phyloP scores from a whole-genome alignment of 2,113 vertebrate species.

The Cebus imitator region DNA sequence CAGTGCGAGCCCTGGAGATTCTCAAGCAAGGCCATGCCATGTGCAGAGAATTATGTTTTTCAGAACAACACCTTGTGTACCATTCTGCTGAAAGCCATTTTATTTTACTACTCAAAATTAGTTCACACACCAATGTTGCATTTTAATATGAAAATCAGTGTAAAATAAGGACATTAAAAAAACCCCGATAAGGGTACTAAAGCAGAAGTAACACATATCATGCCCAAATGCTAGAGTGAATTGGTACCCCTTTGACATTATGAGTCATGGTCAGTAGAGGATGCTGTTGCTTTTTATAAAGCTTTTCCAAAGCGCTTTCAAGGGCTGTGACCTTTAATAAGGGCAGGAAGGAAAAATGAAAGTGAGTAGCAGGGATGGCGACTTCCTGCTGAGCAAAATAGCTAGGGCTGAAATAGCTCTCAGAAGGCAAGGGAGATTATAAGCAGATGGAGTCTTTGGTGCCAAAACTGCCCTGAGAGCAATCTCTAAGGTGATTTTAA shows the following conservation, averaged over 20 bases:
- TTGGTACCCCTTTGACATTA: neutral
- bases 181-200: neutral
- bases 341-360: constrained; percentile 41
- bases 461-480: neutral
- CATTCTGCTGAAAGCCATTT: neutral
- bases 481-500: neutral
- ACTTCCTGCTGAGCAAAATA: constrained; percentile 29
- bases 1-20: neutral
- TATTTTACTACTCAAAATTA: neutral
- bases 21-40: neutral
- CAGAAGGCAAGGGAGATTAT: neutral
- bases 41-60: neutral
- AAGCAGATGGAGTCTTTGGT: constrained; percentile 49
- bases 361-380: neutral
- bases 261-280: constrained; percentile 63
- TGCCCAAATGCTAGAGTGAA: neutral
- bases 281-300: constrained; percentile 62
- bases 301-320: neutral
- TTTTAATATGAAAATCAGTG: neutral
- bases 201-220: neutral
- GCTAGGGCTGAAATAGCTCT: neutral
- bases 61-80: neutral
- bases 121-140: neutral
- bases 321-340: constrained; percentile 17
- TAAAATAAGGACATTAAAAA: neutral